Evolutionary conservation across 2,888 invertebrate genomes (phyloP).

Genomic region (Pteria penguin): DNA sequence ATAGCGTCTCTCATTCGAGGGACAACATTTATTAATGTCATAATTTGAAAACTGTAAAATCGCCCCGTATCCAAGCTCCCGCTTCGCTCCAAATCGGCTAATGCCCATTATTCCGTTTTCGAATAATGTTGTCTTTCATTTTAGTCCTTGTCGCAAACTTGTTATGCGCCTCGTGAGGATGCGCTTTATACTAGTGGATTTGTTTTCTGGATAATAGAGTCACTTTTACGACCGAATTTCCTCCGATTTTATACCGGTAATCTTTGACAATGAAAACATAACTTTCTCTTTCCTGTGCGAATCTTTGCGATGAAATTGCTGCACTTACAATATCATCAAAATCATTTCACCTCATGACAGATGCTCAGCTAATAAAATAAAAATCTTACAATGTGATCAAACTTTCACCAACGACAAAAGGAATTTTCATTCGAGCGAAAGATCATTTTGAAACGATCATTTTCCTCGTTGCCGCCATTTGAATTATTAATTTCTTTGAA

Average conservation of each 20-base stretch:
- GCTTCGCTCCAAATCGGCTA: background rate
- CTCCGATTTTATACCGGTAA: background rate
- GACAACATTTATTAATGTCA: conserved; percentile 12
- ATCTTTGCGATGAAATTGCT: background rate
- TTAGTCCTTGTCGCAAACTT: background rate
- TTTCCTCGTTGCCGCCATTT: too few relatives aligned
- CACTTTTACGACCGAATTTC: background rate
- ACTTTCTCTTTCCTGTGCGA: background rate
- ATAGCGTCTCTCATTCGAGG: background rate
- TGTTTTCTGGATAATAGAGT: conserved; percentile 1
- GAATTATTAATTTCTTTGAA: too few relatives aligned
- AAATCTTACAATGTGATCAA: background rate
- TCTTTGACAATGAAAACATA: conserved; percentile 5
- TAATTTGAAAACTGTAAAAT: conserved; percentile 9
- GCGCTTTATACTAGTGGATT: background rate
- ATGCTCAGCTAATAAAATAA: background rate
- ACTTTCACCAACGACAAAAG: too few relatives aligned
- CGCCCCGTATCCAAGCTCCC: background rate
- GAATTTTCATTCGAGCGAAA: too few relatives aligned
- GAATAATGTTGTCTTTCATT: background rate
- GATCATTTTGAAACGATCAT: too few relatives aligned
- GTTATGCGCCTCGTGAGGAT: background rate
- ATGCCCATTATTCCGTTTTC: background rate
- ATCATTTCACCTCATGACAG: background rate
- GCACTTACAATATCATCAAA: background rate